Base-by-base conservation (phyloP, 2,113 vertebrate species). In the Carollia perspicillata region DNA sequence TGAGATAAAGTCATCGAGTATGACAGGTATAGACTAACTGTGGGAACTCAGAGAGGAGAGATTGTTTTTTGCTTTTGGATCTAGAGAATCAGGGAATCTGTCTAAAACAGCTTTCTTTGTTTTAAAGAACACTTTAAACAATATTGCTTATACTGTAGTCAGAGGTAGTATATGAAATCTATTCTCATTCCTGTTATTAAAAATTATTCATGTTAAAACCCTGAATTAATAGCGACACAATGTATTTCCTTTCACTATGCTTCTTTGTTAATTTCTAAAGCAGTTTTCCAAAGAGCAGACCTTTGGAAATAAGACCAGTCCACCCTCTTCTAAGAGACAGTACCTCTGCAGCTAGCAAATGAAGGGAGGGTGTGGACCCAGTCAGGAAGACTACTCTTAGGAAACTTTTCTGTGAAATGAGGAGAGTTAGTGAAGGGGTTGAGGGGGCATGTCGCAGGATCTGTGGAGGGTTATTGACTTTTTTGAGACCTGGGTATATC, bases 241-340 rank as follows among this genome's bases (percentile, higher is more conserved):
- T 87, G 5, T 79, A 71, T 79, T 95, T 74, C 9, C 60, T 89
- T 89, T 95, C 68, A 44, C 47, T 60, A 0, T 81, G 12, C 16
- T 90, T 75, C 51, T 81, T 94, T 89, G 72, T 42, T 92, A 77
- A 86, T 92, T 17, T 53, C 42, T 92, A 89, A 84, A 86, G 49
- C 80, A 89, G 9, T 86, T 95, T 95, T 71, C 28, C 66, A 69
- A 92, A 77, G 86, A 89, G 55, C 44, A 71, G 69, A 87, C 20
- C 40, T 91, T 93, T 90, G 77, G 7, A 69, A 90, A 26, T 58
- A 87, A 83, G 89, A 87, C 20, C 47, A 75, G 42, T 69, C 51
- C 10, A 37, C 18, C 87, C 26, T 51, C 35, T 94, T 53, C 65
- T 89, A 23, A 17, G 44, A 84, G 30, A 55, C 12, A 18, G 30